phyloP scores from a whole-genome alignment of 1,140 invertebrate species.

The Drosophila biarmipes region DNA sequence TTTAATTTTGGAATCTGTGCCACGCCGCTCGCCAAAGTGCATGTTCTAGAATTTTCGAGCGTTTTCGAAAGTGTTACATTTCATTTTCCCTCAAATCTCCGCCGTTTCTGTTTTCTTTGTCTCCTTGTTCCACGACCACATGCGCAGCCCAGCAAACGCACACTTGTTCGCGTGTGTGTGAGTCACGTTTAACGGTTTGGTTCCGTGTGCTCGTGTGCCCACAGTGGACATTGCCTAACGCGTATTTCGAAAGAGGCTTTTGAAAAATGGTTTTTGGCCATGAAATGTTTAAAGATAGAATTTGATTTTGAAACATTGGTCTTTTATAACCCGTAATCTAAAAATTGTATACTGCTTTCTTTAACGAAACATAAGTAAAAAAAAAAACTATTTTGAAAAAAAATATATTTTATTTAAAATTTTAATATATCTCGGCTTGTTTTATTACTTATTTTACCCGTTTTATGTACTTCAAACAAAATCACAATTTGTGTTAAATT shows the following conservation, averaged over 20 bases:
- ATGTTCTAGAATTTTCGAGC: constrained; percentile 13
- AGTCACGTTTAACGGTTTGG: constrained; percentile 50
- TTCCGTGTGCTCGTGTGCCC: neutral
- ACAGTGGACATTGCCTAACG: constrained; percentile 24
- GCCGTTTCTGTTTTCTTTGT: constrained; percentile 25
- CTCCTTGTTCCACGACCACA: constrained; percentile 38
- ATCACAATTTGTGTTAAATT: no score
- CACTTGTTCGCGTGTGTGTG: constrained; percentile 18
- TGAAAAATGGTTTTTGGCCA: neutral
- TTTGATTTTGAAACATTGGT: neutral
- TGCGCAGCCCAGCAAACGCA: neutral
- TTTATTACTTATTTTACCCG: no score
- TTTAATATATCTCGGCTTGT: no score
- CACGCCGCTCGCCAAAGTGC: constrained; percentile 21
- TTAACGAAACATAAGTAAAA: no score
- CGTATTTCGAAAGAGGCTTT: neutral
- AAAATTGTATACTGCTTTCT: no score
- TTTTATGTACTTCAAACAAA: no score
- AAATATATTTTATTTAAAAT: neutral
- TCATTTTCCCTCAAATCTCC: neutral
- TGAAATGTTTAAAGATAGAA: neutral
- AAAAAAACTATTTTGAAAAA: no score
- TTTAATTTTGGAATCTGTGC: constrained; percentile 79
- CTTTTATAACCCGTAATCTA: neutral
- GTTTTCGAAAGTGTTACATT: constrained; percentile 13